phyloP scores from a whole-genome alignment of 2,888 invertebrate species.

The Hyppa rectilinea region DNA sequence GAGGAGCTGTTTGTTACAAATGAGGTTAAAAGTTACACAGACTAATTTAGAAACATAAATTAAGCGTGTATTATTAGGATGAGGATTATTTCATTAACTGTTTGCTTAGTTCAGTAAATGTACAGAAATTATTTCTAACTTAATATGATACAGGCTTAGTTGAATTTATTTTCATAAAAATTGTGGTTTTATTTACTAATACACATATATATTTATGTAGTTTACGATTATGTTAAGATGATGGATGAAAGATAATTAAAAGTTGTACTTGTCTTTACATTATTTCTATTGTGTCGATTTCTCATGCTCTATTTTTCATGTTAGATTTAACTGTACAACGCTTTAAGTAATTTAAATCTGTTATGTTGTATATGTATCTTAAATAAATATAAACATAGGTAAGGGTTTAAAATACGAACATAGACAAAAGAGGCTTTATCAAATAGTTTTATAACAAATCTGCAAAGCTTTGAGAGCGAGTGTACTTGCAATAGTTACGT shows the following conservation, averaged over 20 bases:
- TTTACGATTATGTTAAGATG: too few relatives aligned
- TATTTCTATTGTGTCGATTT: too few relatives aligned
- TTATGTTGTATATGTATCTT: too few relatives aligned
- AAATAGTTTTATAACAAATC: constrained; percentile 14
- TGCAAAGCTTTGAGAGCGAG: constrained; percentile 25
- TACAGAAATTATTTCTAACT: neutral
- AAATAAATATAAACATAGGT: neutral
- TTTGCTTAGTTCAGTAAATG: neutral
- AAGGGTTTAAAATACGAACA: neutral
- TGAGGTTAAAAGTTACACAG: neutral
- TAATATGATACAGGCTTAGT: neutral
- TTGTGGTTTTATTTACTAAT: neutral
- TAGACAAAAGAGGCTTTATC: neutral
- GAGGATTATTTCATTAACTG: neutral
- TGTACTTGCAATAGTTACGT: constrained; percentile 43
- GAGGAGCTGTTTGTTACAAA: constrained; percentile 8
- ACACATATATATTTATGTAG: too few relatives aligned
- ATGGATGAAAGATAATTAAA: too few relatives aligned
- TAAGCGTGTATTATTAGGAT: neutral
- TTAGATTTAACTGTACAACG: too few relatives aligned
- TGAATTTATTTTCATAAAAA: neutral
- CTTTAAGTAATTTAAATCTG: too few relatives aligned
- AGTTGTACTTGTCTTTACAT: too few relatives aligned
- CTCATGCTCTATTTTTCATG: too few relatives aligned
- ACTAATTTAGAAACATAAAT: neutral